Conservation (phyloP, 2,113 vertebrate genomes). For the Corythornis vintsioides region DNA sequence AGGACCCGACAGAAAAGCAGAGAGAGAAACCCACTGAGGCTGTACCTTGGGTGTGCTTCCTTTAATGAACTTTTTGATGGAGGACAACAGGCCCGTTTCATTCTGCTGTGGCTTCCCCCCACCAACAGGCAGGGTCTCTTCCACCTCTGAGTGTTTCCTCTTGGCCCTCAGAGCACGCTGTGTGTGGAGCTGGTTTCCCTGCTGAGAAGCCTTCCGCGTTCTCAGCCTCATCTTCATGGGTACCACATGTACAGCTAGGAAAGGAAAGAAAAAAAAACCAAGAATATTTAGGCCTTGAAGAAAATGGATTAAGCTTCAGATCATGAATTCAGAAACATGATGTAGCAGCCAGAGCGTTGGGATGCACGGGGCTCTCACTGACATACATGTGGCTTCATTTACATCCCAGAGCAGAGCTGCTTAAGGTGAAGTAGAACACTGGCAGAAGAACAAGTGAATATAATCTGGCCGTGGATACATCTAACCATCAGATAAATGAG, state of each 20-base stretch:
- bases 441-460: not conserved
- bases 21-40: not conserved
- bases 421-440: not conserved
- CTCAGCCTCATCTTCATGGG: slow-evolving; percentile 95
- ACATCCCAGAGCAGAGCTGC: not conserved
- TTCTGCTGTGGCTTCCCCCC: slow-evolving; percentile 79
- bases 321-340: not conserved
- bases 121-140: slow-evolving; percentile 73
- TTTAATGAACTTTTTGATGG: slow-evolving; percentile 85
- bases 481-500: not conserved
- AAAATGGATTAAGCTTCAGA: not conserved
- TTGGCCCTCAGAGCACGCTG: slow-evolving; percentile 85
- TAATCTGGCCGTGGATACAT: not conserved
- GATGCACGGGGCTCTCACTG: not conserved
- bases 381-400: not conserved
- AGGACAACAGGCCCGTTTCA: slow-evolving; percentile 81
- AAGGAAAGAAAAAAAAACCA: not conserved
- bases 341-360: not conserved
- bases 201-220: slow-evolving; percentile 96
- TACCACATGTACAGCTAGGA: slow-evolving; percentile 88
- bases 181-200: slow-evolving; percentile 80
- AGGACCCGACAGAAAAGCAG: accelerated
- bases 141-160: slow-evolving; percentile 86
- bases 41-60: slow-evolving; percentile 83
- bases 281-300: not conserved